Conservation (phyloP, 2,113 vertebrate genomes). For the Neogobius melanostomus region DNA sequence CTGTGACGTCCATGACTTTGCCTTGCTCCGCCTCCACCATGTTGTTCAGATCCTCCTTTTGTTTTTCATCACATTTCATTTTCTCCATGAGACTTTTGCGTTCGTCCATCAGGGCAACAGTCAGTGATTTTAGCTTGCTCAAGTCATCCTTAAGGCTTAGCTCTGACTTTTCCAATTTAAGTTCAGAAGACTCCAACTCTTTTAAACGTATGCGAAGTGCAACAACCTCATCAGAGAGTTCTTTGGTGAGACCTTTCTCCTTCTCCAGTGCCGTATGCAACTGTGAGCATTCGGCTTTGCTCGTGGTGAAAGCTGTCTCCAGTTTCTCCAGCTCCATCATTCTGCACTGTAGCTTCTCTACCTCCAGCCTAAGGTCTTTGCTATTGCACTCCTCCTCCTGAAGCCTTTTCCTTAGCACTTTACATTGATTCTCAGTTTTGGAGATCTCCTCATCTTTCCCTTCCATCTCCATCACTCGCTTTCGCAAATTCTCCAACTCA, state of each 20-base stretch:
- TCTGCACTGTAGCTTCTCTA: conserved; percentile 91
- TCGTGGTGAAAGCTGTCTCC: conserved; percentile 85
- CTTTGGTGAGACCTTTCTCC: conserved; percentile 88
- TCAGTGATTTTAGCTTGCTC: conserved; percentile 92
- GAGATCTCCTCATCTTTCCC: conserved; percentile 97
- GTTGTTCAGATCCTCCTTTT: conserved; percentile 85
- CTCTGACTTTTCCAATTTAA: conserved; percentile 91
- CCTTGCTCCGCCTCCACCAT: conserved; percentile 89
- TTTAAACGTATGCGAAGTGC: conserved; percentile 89
- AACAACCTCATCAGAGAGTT: conserved; percentile 89
- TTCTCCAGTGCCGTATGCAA: conserved; percentile 85
- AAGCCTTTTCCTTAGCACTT: conserved; percentile 87
- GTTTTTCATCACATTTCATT: conserved; percentile 90
- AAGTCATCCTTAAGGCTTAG: conserved; percentile 92
- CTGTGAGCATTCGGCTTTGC: conserved; percentile 87
- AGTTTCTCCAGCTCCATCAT: conserved; percentile 92
- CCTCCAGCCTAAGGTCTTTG: conserved; percentile 86
- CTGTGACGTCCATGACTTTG: conserved; percentile 95
- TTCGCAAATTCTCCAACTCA: conserved; percentile 91
- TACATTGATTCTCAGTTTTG: conserved; percentile 89
- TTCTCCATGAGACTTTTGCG: conserved; percentile 90
- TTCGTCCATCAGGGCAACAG: conserved; percentile 93
- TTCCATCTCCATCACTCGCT: conserved; percentile 93
- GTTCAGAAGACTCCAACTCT: conserved; percentile 90
- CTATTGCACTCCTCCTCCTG: conserved; percentile 87